Base-by-base conservation (phyloP, 1,140 invertebrate species). In the Drosophila mojavensis region DNA sequence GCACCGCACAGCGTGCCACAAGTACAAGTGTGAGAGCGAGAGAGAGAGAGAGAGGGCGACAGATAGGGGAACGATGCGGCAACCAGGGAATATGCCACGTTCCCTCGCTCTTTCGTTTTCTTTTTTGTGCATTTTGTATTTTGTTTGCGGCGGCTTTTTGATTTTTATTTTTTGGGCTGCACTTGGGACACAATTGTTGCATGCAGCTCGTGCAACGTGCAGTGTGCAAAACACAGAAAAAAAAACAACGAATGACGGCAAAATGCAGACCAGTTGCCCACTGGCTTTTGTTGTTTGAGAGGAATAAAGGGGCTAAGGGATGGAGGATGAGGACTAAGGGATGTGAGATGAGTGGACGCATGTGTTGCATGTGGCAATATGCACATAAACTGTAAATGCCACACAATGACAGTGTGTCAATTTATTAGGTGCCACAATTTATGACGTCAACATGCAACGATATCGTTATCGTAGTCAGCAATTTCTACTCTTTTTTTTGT, bases 351-450 rank as follows among this genome's bases (percentile, higher is more conserved):
- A 17, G 6, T 47, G 15, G 43, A 6, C 7, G 43, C 43, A 47
- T 28, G 20, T 55, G 68, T 36, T 48, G 45, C 43, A 48, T 61
- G 54, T 41, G 75, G 39, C 55, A 64, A 50, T 47, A 41, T 45
- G 50, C 47, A 55, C 64, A 84, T 84, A 84, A 84, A 85, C 81
- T 86, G 79, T 74, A 86, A 88, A 88, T 86, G 82, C 83, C 83
- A 65, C 79, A 83, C 83, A 86, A 86, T 86, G 82, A 86, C 82
- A 86, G 68, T 83, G 83, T 86, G 83, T 88, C 82, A 86, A 86
- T 86, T 86, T 86, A 86, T 86, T 86, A 86, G 82, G 82, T 86
- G 83, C 83, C 73, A 79, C 79, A 88, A 86, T 86, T 86, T 86
- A 86, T 86, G 83, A 78, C 63, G 72, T 62, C 58, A 83, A 59